Evolutionary conservation across 2,888 invertebrate genomes (phyloP).

Genomic region (Oscheius sp.): DNA sequence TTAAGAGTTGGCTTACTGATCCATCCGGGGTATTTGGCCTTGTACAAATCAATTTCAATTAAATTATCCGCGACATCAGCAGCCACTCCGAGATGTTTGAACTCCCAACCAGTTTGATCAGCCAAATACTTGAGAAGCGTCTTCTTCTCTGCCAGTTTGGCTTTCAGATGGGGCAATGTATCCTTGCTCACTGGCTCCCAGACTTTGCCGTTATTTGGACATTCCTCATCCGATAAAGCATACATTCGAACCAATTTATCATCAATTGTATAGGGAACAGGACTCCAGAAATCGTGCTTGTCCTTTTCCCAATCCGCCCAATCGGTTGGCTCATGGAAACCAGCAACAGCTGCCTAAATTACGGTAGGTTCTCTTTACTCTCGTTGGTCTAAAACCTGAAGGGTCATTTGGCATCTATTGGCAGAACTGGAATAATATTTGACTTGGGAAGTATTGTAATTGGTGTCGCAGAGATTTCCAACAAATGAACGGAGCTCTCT

Average conservation of each 20-base stretch:
- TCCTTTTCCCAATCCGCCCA: constrained; percentile 54
- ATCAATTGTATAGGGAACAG: constrained; percentile 60
- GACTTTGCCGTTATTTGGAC: constrained; percentile 3
- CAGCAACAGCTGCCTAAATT: constrained; percentile 51
- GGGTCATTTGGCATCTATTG: constrained; percentile 50
- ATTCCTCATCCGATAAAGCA: constrained; percentile 14
- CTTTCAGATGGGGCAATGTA: constrained; percentile 31
- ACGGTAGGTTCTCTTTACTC: neutral
- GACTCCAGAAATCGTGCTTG: constrained; percentile 48
- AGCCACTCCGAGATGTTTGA: constrained; percentile 31
- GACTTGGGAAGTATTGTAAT: constrained; percentile 31
- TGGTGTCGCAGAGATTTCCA: constrained; percentile 10
- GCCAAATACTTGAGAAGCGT: constrained; percentile 42
- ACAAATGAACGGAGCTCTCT: constrained; percentile 36
- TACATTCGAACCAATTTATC: constrained; percentile 63
- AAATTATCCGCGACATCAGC: constrained; percentile 52
- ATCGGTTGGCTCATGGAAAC: constrained; percentile 42
- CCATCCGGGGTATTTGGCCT: constrained; percentile 35
- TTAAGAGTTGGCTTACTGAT: constrained; percentile 29
- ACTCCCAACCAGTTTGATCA: constrained; percentile 49
- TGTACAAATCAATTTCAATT: constrained; percentile 33
- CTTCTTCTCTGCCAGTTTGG: constrained; percentile 17
- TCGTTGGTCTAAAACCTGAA: constrained; percentile 37
- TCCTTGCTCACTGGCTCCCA: constrained; percentile 35
- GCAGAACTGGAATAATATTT: constrained; percentile 46